Base-by-base conservation (phyloP, 2,797 vertebrate genomes). In the Allobates femoralis region DNA sequence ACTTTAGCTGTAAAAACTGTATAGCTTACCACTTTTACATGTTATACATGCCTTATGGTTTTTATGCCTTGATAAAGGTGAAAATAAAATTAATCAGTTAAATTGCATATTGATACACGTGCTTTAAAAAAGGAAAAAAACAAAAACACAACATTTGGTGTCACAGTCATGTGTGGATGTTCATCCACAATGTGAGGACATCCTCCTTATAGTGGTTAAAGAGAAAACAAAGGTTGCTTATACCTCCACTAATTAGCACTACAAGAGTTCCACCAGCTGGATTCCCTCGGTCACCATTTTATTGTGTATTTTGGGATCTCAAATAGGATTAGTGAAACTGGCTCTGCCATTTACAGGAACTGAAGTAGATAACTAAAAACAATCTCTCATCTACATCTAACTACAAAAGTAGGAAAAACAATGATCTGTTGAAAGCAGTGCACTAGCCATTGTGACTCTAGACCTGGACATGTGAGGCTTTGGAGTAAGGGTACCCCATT, bases 261-360 rank as follows among this genome's bases (percentile, higher is more conserved):
- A 67, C 60, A 81, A 28, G 66, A 81, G 18, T 34, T 77, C 62
- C 46, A 82, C 62, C 85, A 86, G 85, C 79, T 86, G 79, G 15
- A 41, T 67, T 66, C 32, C 55, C 50, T 66, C 58, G 28, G 58
- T 86, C 73, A 86, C n/a, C 79, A 67, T 30, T 28, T 82, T 32
- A 21, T 46, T 26, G 21, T 50, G 12, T 56, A 71, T 50, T 62
- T 12, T 55, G 32, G 79, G 85, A 82, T 16, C 41, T 28, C 55
- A 73, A 28, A 21, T 16, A 60, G 85, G 58, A 64, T 55, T 30
- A 30, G 21, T 62, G 58, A 34, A 60, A 55, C 60, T 46, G 32
- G 32, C 53, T 34, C 28, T 3, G 19, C 51, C 8, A 67, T 23
- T 81, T 37, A 79, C 55, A 46, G n/a, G 69, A 73, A 73, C 34